phyloP scores from a whole-genome alignment of 2,888 invertebrate species.

The Agapostemon virescens region DNA sequence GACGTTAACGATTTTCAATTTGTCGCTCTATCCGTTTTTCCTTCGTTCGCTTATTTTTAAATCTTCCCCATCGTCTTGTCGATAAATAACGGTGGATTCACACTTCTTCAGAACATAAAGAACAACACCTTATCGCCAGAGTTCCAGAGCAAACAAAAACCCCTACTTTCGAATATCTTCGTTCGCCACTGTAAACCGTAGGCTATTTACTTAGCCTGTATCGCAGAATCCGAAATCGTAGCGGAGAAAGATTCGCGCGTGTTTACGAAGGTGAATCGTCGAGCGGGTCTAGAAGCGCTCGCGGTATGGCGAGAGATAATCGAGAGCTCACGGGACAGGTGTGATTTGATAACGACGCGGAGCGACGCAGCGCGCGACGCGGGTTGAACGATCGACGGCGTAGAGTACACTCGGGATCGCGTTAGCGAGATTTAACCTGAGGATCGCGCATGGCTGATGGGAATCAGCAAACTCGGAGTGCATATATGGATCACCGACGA shows the following conservation, averaged over 20 bases:
- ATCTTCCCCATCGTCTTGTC: too few species aligned
- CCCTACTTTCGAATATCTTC: too few species aligned
- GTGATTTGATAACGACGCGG: conserved; percentile 20
- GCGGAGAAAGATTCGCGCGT: neutral
- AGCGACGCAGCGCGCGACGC: neutral
- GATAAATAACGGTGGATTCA: too few species aligned
- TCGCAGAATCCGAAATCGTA: neutral
- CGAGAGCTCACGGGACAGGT: conserved; percentile 29
- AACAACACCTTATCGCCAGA: too few species aligned
- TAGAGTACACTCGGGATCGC: conserved; percentile 7
- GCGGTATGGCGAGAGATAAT: conserved; percentile 22
- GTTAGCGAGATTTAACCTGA: conserved; percentile 10
- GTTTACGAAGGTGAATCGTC: neutral
- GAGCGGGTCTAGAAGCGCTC: neutral
- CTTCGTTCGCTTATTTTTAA: too few species aligned
- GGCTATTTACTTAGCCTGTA: neutral
- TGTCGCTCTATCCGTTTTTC: too few species aligned
- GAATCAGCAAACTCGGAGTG: neutral
- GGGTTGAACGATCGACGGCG: conserved; percentile 35
- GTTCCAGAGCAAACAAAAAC: too few species aligned
- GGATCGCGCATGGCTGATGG: neutral
- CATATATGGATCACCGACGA: neutral
- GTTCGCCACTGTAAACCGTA: neutral
- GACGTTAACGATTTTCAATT: too few species aligned
- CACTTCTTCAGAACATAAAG: too few species aligned